Evolutionary conservation across 2,113 vertebrate species (phyloP).

Genomic region (Galemys pyrenaicus): DNA sequence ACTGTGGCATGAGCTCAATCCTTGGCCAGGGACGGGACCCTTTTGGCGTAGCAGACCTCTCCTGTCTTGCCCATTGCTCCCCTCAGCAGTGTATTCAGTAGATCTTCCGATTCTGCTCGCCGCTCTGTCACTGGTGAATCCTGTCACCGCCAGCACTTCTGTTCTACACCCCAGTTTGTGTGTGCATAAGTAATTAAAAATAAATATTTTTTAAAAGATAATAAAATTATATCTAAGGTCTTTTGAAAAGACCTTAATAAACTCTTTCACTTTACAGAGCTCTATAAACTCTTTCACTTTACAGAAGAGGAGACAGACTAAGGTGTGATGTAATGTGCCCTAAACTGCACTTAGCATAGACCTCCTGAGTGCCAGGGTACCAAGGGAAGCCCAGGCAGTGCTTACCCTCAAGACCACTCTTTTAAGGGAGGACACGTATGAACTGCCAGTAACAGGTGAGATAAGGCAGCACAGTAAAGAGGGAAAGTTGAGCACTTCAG

Average conservation of each 20-base stretch:
- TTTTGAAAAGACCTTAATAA: background rate
- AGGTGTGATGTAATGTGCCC: background rate
- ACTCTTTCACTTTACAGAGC: background rate
- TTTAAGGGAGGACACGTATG: background rate
- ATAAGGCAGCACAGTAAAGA: accelerated
- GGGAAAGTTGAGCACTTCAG: background rate
- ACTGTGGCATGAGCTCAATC: too few relatives aligned
- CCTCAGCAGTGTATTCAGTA: too few relatives aligned
- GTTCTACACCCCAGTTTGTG: too few relatives aligned
- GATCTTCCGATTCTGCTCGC: too few relatives aligned
- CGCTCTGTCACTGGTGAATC: too few relatives aligned
- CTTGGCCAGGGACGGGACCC: too few relatives aligned
- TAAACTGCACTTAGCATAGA: background rate
- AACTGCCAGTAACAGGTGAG: accelerated
- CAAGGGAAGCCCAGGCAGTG: background rate
- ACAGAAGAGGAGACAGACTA: background rate
- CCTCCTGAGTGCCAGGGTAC: background rate
- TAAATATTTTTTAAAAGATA: too few relatives aligned
- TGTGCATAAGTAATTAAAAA: background rate
- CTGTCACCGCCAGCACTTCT: too few relatives aligned
- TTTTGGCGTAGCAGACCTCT: too few relatives aligned
- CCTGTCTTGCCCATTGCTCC: too few relatives aligned
- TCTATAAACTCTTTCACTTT: background rate
- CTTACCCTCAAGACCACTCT: background rate
- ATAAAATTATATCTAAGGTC: background rate